These are phyloP conservation scores for Melanocharis versteri DNA, from an alignment of 2,113 vertebrate species.

Conservation along the genomic window DNA sequence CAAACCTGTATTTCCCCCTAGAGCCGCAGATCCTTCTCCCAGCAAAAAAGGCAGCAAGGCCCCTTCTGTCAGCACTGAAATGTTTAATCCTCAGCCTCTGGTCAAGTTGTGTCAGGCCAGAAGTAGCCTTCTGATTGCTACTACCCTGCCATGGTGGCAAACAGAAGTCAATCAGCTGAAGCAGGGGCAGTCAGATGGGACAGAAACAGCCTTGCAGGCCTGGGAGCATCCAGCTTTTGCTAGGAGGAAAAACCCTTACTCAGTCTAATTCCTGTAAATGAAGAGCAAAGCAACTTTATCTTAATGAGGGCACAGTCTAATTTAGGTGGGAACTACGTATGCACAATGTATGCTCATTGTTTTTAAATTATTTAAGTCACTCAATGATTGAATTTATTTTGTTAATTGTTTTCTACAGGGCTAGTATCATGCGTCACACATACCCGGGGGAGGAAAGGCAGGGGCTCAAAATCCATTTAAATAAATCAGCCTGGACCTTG, in stretches of 20 bases:
- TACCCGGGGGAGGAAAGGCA: constrained; percentile 31
- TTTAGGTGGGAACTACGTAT: neutral
- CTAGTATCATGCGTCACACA: neutral
- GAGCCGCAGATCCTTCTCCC: fast-evolving
- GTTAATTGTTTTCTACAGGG: constrained; percentile 9
- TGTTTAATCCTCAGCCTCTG: neutral
- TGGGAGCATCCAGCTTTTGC: neutral
- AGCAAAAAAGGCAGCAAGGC: neutral
- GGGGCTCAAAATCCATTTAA: neutral
- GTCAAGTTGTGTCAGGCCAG: neutral
- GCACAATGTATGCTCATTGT: neutral
- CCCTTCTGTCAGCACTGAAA: neutral
- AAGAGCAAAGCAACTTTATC: neutral
- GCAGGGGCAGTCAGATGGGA: neutral
- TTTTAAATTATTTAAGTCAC: neutral
- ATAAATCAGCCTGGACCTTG: neutral
- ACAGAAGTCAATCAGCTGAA: neutral
- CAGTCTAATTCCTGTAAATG: neutral
- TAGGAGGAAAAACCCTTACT: neutral
- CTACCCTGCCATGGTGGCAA: neutral
- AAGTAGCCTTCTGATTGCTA: neutral
- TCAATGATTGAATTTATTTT: neutral
- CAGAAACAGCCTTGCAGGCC: neutral
- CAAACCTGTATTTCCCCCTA: neutral
- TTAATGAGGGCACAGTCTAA: neutral